These are phyloP conservation scores for Crypturellus tataupa DNA, from an alignment of 2,797 vertebrate genomes.

Conservation along the genomic window DNA sequence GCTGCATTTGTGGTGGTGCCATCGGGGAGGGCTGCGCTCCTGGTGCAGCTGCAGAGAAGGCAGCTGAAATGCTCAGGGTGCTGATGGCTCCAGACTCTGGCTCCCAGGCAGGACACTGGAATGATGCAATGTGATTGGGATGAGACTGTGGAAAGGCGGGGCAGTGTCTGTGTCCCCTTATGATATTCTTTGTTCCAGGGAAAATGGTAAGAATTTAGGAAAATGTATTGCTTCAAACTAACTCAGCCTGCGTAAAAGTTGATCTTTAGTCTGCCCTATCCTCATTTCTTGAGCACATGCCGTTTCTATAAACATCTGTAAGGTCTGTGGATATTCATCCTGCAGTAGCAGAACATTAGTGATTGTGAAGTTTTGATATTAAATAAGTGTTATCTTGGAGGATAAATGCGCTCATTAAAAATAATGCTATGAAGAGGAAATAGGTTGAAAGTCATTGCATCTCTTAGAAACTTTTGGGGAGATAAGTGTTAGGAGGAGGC, in stretches of 20 bases:
- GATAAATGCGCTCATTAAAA: not conserved
- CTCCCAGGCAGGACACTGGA: not conserved
- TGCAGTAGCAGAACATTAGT: fast-evolving
- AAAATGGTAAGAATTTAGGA: not conserved
- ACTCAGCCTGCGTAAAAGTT: not conserved
- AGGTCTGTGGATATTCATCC: not conserved
- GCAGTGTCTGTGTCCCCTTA: not conserved
- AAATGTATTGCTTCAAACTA: not conserved
- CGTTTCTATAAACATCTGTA: not conserved
- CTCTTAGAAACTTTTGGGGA: not conserved
- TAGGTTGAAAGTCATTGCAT: not conserved
- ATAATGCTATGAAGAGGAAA: not conserved
- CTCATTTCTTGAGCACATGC: not conserved
- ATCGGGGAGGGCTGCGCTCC: not conserved
- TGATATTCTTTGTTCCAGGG: not conserved
- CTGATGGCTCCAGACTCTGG: not conserved
- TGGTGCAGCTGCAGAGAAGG: not conserved
- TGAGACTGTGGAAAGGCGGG: not conserved
- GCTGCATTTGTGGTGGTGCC: not conserved
- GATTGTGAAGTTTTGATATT: not conserved
- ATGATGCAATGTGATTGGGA: not conserved
- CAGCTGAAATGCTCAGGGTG: not conserved
- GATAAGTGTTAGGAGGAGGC: not conserved
- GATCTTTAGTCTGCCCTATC: not conserved
- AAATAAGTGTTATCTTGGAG: fast-evolving